A percentile compares a stretch with the other conserved stretches of the same genome.
Conservation (phyloP, 2,888 invertebrate species). For the Gymnocheta viridis region DNA sequence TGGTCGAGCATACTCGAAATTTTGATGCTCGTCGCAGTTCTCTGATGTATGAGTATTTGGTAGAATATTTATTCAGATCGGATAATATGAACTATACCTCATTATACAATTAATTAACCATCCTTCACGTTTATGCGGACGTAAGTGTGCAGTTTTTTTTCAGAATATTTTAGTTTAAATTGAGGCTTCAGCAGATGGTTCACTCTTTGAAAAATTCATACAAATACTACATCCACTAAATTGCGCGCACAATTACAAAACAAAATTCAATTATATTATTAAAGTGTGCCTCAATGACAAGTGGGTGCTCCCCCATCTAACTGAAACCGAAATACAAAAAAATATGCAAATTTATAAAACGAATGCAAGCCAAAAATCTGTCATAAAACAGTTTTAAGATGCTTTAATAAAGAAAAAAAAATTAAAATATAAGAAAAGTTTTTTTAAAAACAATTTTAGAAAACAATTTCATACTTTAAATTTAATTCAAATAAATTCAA, state of each 20-base stretch:
- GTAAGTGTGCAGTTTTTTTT: too few species aligned
- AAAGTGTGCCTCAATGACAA: constrained; percentile 26
- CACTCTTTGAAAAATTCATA: constrained; percentile 14
- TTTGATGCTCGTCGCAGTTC: too few species aligned
- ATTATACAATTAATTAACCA: background rate
- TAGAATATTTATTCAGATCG: too few species aligned
- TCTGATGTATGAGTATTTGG: too few species aligned
- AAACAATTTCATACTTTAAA: too few species aligned
- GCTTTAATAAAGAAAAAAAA: background rate
- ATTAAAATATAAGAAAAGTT: background rate
- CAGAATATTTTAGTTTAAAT: background rate
- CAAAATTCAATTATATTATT: constrained; percentile 11
- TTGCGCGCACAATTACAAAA: background rate
- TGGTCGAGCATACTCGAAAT: too few species aligned
- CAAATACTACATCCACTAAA: background rate
- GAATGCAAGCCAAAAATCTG: background rate
- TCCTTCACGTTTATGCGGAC: background rate
- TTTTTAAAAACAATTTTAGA: background rate
- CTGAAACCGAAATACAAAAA: background rate
- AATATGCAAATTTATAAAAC: background rate
- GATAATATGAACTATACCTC: too few species aligned
- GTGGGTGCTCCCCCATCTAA: constrained; percentile 3
- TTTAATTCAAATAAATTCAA: background rate
- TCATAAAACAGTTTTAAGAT: background rate
- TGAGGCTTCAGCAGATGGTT: constrained; percentile 17